Percentiles rank a stretch among this genome's conserved stretches.
phyloP scores from a whole-genome alignment of 2,888 invertebrate genomes.

The Hydrotaea cyrtoneurina region DNA sequence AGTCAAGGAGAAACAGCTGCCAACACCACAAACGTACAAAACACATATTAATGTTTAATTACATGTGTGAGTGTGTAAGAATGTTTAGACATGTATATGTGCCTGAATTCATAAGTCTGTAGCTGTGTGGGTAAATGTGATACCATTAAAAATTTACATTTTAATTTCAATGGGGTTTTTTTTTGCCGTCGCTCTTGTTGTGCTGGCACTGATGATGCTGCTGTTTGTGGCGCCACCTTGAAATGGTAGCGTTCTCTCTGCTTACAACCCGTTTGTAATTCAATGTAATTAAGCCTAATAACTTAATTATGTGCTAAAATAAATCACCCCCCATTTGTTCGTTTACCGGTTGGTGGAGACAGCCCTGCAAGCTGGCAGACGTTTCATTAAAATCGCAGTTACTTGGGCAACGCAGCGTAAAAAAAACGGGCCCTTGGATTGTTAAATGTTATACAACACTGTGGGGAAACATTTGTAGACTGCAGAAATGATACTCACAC shows the following conservation, averaged over 20 bases:
- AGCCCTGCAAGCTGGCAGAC: not conserved
- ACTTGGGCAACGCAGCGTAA: too few relatives aligned
- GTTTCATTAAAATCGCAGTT: not conserved
- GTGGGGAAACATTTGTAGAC: too few relatives aligned
- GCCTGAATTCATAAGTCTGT: not conserved
- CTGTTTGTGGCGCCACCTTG: not conserved
- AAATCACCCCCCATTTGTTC: slow-evolving; percentile 8
- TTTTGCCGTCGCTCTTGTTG: too few relatives aligned
- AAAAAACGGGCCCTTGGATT: too few relatives aligned
- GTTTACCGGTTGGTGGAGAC: not conserved
- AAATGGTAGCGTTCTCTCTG: not conserved
- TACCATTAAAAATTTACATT: slow-evolving; percentile 18
- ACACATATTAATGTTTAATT: slow-evolving; percentile 26
- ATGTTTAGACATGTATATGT: not conserved
- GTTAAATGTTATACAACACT: too few relatives aligned
- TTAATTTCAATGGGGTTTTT: not conserved
- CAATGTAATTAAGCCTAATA: slow-evolving; percentile 25
- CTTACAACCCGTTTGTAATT: not conserved
- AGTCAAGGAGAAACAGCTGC: slow-evolving; percentile 11
- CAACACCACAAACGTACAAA: not conserved
- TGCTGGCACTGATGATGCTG: not conserved
- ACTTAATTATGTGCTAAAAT: slow-evolving; percentile 20
- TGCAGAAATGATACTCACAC: too few relatives aligned
- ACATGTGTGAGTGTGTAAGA: not conserved
- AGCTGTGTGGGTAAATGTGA: not conserved